Evolutionary conservation across 2,888 invertebrate genomes (phyloP), one percentile per base, ranked within the genome.

Genomic region (Crocallis elinguaria): DNA sequence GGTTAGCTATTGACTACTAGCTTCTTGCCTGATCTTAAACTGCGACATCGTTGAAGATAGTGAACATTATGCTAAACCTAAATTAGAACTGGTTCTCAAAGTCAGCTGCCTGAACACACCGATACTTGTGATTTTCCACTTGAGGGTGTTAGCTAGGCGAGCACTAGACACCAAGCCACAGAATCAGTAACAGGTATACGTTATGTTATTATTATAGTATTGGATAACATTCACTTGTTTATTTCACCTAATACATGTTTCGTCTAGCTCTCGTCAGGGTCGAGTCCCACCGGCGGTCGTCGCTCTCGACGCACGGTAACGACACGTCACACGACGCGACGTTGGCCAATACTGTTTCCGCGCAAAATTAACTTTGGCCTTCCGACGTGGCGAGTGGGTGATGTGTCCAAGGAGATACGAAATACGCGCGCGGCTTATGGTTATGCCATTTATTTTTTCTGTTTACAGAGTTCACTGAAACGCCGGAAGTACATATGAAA

Each of bases 331-430:
- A 64, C 63, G 66, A 66, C 64, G 66, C 61, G 67, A 67, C 66
- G 69, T 71, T 75, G 69, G 70, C 73, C 70, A 73, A 73, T 71
- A 61, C 64, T 64, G 69, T 74, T 77, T 79, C 75, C 71, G 69
- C 64, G 69, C 77, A 62, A 69, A 82, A 83, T 82, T 81, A 82
- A 77, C 71, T 76, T 58, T 62, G 75, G 71, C 83, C 79, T 81
- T 81, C 76, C 68, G 60, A 58, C 67, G 65, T 61, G 65, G 62
- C 61, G 73, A 69, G 67, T 72, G 66, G 65, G 67, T 67, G 67
- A 64, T 48, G 60, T 48, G 11, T 12, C 6, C 29, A 12, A 11
- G n/a, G 1, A 25, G 2, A 3, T 23, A 8, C 8, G 23, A 23
- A 23, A 8, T 9, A n/a, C 25, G 8, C 3, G 5, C 1, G n/a